These are phyloP conservation scores for Trematomus loennbergii DNA, from an alignment of 2,113 vertebrate genomes.

Conservation along the genomic window DNA sequence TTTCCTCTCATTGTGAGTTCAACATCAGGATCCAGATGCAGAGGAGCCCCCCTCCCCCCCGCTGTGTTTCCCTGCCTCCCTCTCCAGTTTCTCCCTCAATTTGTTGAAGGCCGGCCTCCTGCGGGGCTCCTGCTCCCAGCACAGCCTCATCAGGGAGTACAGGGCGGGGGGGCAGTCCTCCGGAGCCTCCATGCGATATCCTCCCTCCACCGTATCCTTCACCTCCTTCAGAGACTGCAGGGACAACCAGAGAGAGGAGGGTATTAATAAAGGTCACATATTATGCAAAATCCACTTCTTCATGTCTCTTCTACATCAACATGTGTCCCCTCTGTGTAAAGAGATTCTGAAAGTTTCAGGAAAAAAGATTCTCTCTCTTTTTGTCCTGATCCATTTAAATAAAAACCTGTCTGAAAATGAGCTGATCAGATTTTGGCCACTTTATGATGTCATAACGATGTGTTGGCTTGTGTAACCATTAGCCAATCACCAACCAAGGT, in stretches of 20 bases:
- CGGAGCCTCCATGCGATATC: slow-evolving; percentile 92
- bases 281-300: too few species aligned
- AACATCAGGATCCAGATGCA: slow-evolving; percentile 33
- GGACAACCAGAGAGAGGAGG: not conserved
- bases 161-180: slow-evolving; percentile 85
- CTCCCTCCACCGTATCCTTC: slow-evolving; percentile 85
- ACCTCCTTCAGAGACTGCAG: slow-evolving; percentile 89
- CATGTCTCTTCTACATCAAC: too few species aligned
- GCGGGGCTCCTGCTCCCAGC: slow-evolving; percentile 91
- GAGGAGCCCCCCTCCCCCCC: not conserved
- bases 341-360: too few species aligned
- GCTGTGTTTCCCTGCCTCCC: slow-evolving; percentile 67
- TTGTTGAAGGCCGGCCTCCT: slow-evolving; percentile 90
- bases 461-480: too few species aligned
- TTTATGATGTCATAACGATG: too few species aligned
- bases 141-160: slow-evolving; percentile 89
- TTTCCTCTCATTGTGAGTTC: not conserved
- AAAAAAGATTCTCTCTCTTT: too few species aligned
- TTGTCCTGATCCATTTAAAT: too few species aligned
- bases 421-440: too few species aligned
- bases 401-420: too few species aligned
- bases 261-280: too few species aligned
- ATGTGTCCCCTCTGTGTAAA: too few species aligned
- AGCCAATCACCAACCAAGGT: too few species aligned
- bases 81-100: slow-evolving; percentile 87